These are phyloP conservation scores for Empidonax alnorum DNA, from an alignment of 2,113 vertebrate species.

Conservation along the genomic window DNA sequence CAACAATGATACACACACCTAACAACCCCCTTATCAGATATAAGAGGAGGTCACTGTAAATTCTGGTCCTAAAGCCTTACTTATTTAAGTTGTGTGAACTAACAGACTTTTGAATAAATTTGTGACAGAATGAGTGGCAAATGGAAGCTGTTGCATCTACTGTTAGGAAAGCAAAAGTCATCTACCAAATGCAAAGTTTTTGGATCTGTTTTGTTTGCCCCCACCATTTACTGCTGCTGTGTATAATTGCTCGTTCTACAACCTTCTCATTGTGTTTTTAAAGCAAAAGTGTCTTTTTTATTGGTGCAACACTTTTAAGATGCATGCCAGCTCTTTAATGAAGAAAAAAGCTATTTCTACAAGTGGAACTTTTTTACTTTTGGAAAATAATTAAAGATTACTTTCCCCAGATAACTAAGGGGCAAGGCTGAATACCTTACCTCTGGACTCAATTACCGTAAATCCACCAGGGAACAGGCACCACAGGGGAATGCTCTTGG, in stretches of 20 bases:
- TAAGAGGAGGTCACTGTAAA: conserved; percentile 76
- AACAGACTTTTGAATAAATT: neutral
- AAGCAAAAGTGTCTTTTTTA: neutral
- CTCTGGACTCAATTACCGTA: neutral
- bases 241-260: neutral
- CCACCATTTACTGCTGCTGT: neutral
- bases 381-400: neutral
- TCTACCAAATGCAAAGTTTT: neutral
- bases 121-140: neutral
- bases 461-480: neutral
- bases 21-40: conserved; percentile 91
- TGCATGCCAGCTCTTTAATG: neutral
- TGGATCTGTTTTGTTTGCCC: neutral
- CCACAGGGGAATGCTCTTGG: rapidly evolving
- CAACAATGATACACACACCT: conserved; percentile 98
- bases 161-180: neutral
- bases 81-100: neutral
- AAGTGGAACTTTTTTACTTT: neutral
- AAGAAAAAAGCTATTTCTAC: neutral
- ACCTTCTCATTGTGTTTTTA: neutral
- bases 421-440: neutral
- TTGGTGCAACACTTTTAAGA: neutral
- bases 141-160: neutral
- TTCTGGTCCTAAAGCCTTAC: neutral
- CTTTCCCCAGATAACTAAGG: neutral